phyloP scores from a whole-genome alignment of 92 coral and sea anemone species.

The Muricea muricata region DNA sequence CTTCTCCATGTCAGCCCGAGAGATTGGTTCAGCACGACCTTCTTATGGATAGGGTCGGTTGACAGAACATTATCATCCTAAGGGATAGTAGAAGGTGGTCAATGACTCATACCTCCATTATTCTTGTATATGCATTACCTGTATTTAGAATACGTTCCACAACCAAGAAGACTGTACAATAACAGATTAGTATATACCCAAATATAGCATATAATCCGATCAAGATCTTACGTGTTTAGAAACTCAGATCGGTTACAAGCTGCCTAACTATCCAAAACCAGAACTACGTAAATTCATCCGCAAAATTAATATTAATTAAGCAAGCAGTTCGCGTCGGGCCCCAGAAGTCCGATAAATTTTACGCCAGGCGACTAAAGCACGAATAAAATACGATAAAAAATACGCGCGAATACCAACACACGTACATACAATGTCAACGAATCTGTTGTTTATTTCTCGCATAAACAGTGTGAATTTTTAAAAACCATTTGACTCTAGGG shows the following conservation, averaged over 20 bases:
- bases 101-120: slow-evolving; percentile 35
- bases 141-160: background rate
- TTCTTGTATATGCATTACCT: background rate
- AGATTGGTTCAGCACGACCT: slow-evolving; percentile 5
- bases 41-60: slow-evolving; percentile 30
- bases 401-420: too few species aligned
- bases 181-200: too few species aligned
- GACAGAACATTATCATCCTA: background rate
- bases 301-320: too few species aligned
- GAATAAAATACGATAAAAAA: background rate
- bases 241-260: too few species aligned
- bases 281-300: too few species aligned
- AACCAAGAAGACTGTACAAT: background rate
- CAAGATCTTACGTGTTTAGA: too few species aligned
- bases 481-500: background rate
- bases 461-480: background rate
- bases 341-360: too few species aligned
- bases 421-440: too few species aligned
- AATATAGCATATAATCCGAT: too few species aligned
- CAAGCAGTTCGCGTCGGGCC: too few species aligned
- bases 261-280: too few species aligned
- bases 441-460: background rate
- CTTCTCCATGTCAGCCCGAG: background rate
- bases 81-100: slow-evolving; percentile 24
- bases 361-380: too few species aligned